Percentiles rank a stretch among this genome's conserved stretches.
Conservation (phyloP, 2,113 vertebrate genomes). For the Todiramphus chloris region DNA sequence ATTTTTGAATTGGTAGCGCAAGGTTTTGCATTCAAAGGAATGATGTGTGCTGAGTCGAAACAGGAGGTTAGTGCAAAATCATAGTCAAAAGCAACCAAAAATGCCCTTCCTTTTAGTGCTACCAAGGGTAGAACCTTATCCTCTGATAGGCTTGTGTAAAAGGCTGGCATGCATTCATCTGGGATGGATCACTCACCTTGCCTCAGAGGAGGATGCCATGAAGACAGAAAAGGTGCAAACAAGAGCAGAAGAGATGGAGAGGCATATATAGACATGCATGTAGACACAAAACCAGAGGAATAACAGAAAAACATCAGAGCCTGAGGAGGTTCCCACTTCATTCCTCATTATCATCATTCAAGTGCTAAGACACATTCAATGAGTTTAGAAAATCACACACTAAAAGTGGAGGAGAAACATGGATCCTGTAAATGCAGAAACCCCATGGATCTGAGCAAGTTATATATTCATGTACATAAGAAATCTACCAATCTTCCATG, state of each 20-base stretch:
- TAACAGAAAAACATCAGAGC: not conserved
- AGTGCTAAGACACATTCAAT: not conserved
- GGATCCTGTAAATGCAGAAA: not conserved
- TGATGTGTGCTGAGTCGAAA: not conserved
- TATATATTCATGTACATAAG: not conserved
- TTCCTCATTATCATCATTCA: not conserved
- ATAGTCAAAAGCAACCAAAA: not conserved
- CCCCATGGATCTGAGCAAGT: not conserved
- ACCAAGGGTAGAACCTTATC: fast-evolving
- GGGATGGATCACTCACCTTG: not conserved
- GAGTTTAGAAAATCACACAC: not conserved
- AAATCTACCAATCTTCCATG: not conserved
- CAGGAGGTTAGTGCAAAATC: not conserved
- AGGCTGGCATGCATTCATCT: not conserved
- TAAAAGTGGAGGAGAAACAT: not conserved
- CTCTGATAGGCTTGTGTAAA: not conserved
- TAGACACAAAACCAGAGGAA: not conserved
- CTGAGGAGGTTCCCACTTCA: not conserved
- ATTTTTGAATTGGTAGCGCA: not conserved
- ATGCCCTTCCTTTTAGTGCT: not conserved
- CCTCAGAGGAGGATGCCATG: not conserved
- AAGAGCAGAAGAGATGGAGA: not conserved
- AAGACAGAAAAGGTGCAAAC: not conserved
- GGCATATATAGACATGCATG: not conserved
- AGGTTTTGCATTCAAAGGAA: not conserved